These are phyloP conservation scores for Lethenteron camtschaticum DNA, from an alignment of 2,113 vertebrate genomes.

Conservation along the genomic window DNA sequence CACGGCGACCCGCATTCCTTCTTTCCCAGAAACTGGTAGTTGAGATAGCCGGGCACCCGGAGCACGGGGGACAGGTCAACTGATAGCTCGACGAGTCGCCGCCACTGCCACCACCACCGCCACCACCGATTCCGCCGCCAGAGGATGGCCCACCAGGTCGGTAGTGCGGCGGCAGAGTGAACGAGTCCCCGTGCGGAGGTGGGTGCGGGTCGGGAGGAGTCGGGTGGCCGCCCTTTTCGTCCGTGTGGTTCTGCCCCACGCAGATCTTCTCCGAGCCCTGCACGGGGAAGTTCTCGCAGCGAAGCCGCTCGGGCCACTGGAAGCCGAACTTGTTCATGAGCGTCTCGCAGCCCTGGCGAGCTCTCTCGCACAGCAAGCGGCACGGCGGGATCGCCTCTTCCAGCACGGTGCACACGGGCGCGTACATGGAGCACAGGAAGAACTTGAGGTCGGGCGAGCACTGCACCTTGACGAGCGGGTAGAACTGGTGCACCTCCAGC, in stretches of 20 bases:
- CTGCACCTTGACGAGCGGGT: conserved; percentile 60
- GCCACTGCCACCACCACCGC: conserved; percentile 13
- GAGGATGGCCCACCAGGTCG: conserved; percentile 25
- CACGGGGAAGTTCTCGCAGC: conserved; percentile 56
- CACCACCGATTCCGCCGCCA: conserved; percentile 16
- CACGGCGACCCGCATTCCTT: conserved; percentile 76
- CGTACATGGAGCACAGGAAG: conserved; percentile 66
- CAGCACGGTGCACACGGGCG: conserved; percentile 58
- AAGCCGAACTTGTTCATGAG: conserved; percentile 83
- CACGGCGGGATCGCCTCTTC: conserved; percentile 63
- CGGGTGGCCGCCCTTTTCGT: conserved; percentile 22
- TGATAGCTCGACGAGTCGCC: conserved; percentile 18
- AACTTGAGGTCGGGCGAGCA: conserved; percentile 58
- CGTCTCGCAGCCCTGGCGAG: conserved; percentile 56
- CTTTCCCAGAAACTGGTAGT: conserved; percentile 71
- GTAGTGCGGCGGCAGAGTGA: not conserved
- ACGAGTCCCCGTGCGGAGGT: conserved; percentile 2
- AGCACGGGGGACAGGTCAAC: conserved; percentile 55
- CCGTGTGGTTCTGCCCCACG: conserved; percentile 61
- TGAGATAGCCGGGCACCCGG: conserved; percentile 57
- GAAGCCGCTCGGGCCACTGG: conserved; percentile 63
- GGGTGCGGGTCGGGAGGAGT: conserved; percentile 19
- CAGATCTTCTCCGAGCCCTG: conserved; percentile 68
- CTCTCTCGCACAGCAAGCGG: conserved; percentile 53
- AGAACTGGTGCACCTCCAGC: conserved; percentile 66